These are phyloP conservation scores for Falcaria lacertinaria DNA, from an alignment of 2,888 invertebrate species.

Conservation along the genomic window DNA sequence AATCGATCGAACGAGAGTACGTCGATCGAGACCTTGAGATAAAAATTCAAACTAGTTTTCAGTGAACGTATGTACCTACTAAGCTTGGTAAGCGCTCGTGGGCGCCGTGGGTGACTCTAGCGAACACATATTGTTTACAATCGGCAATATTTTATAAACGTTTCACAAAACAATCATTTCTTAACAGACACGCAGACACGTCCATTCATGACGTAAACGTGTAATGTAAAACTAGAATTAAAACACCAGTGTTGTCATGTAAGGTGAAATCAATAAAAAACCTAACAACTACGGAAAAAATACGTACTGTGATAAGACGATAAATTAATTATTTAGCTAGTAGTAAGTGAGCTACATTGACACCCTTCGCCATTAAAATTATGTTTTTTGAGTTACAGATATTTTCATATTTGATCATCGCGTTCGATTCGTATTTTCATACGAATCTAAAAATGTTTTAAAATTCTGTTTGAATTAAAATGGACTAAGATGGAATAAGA, in stretches of 20 bases:
- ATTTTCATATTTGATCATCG: too few relatives aligned
- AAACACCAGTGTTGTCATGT: too few relatives aligned
- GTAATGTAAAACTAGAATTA: background rate
- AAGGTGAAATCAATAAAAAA: too few relatives aligned
- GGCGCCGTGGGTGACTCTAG: slow-evolving; percentile 8
- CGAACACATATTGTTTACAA: background rate
- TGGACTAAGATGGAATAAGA: background rate
- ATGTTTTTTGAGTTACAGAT: too few relatives aligned
- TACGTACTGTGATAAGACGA: too few relatives aligned
- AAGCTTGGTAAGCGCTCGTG: slow-evolving; percentile 5
- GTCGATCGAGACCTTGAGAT: slow-evolving; percentile 33
- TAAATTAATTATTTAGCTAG: too few relatives aligned
- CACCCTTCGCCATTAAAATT: too few relatives aligned
- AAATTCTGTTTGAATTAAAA: too few relatives aligned
- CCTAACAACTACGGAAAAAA: too few relatives aligned
- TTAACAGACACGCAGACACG: background rate
- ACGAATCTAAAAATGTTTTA: too few relatives aligned
- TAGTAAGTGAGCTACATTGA: too few relatives aligned
- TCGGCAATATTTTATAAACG: background rate
- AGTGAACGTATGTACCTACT: slow-evolving; percentile 21
- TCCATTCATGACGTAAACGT: background rate
- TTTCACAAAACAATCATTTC: background rate
- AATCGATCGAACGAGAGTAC: slow-evolving; percentile 11
- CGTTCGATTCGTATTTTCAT: too few relatives aligned
- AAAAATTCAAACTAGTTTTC: slow-evolving; percentile 38